Base-by-base conservation (phyloP, 2,888 invertebrate species). In the Hirtodrosophila confusa region DNA sequence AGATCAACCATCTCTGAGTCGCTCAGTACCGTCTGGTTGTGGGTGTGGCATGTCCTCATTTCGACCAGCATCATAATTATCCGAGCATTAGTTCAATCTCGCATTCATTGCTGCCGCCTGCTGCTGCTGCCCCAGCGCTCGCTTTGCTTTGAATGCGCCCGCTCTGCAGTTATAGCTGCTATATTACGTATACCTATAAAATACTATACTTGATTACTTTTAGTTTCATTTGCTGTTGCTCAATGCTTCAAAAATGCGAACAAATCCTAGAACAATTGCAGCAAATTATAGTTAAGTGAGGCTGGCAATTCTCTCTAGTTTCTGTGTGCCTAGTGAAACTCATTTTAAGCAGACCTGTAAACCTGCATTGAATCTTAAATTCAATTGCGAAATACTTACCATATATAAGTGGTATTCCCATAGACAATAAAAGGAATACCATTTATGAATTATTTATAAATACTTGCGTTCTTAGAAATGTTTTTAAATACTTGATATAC, bases 1-100 rank as follows among this genome's bases (percentile, higher is more conserved):
- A 95, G 92, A 94, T 95, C 55, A 95, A 95, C 90, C 94, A 95
- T 92, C 95, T 95, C 92, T 95, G 90, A 90, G 89, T 86, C 74
- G 62, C 27, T 47, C 23, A 40, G 41, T 40, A 33, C 35, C 27
- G 56, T 50, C 49, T 49, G 51, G 23, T 33, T 39, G 55, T 51
- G 48, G 44, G 37, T 66, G 73, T 49, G 66, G 65, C 70, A 54
- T 66, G 63, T 77, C 44, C 70, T 58, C 72, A 72, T 78, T 47
- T 57, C 48, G 53, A 66, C 61, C 67, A 56, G 62, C 50, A 27
- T 65, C 45, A 60, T 48, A 23, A 35, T 24, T 45, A 41, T 43
- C 23, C 36, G 54, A 27, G 39, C 55, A 56, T 56, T 61, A 10
- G 43, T 35, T 35, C 39, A 35, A 43, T 27, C 27, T 40, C 31